These are phyloP conservation scores for Typhlichthys subterraneus DNA, from an alignment of 2,797 vertebrate species.

Conservation along the genomic window DNA sequence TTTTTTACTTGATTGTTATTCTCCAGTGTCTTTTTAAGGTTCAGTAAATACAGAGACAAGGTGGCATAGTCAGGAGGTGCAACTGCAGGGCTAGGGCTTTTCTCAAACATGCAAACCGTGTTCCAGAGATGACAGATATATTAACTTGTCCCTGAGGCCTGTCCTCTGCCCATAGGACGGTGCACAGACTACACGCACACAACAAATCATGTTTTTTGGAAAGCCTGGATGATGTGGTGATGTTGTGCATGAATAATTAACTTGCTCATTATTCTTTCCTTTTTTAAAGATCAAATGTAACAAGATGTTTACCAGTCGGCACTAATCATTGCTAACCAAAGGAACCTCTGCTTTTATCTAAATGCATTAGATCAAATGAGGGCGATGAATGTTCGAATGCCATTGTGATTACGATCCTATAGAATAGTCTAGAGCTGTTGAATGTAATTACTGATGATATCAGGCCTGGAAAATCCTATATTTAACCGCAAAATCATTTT, in stretches of 20 bases:
- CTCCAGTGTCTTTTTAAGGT: not conserved
- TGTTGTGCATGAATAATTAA: constrained; percentile 25
- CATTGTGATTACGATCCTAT: no score
- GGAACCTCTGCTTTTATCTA: not conserved
- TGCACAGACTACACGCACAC: constrained; percentile 28
- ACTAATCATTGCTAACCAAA: constrained; percentile 34
- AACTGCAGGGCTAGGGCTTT: not conserved
- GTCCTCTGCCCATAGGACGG: constrained; percentile 23
- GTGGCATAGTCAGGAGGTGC: not conserved
- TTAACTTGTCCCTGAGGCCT: constrained; percentile 19
- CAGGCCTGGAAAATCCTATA: no score
- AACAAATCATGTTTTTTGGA: constrained; percentile 29
- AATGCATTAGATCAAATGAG: no score
- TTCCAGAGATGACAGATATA: constrained; percentile 19
- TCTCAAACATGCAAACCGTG: constrained; percentile 8
- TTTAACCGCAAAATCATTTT: no score
- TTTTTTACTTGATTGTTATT: no score
- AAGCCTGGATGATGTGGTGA: constrained; percentile 22
- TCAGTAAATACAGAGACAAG: not conserved
- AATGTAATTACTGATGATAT: no score
- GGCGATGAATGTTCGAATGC: no score
- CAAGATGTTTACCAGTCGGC: constrained; percentile 43
- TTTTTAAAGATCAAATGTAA: constrained; percentile 46
- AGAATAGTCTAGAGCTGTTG: no score
- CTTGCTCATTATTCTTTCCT: not conserved